Conservation (phyloP, 1,140 invertebrate genomes). For the Anadara kagoshimensis region DNA sequence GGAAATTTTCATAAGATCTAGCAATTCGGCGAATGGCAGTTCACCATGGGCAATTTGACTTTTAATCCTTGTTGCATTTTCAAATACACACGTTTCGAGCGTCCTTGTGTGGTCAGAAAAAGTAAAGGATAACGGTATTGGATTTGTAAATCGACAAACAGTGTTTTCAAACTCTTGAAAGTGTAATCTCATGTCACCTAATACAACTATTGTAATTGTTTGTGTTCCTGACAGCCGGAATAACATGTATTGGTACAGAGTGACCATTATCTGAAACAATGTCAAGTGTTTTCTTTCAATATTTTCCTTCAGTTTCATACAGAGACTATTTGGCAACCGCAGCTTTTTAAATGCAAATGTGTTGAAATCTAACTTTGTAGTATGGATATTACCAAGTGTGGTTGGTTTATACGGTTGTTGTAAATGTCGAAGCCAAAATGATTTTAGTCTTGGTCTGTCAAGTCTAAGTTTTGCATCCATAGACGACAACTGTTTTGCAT, state of each 20-base stretch:
- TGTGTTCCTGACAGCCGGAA: not conserved
- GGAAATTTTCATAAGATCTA: not conserved
- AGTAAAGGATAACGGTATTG: not conserved
- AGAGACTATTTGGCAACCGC: not conserved
- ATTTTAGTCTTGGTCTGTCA: not conserved
- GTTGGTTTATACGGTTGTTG: not conserved
- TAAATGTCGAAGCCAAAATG: not conserved
- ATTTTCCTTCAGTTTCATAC: not conserved
- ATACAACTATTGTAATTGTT: not conserved
- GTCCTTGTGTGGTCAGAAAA: not conserved
- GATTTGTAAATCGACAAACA: constrained; percentile 1
- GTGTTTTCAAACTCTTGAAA: not conserved
- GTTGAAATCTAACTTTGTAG: not conserved
- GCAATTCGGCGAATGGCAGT: not conserved
- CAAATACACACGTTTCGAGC: not conserved
- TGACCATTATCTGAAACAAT: not conserved
- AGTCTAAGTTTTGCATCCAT: not conserved
- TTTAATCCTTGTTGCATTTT: not conserved
- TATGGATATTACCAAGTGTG: not conserved
- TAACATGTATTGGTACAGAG: not conserved
- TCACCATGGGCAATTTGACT: not conserved
- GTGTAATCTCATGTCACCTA: constrained; percentile 3
- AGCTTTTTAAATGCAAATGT: not conserved
- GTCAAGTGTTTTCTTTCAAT: not conserved
- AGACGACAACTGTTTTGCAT: not conserved